phyloP scores from a whole-genome alignment of 92 coral and sea anemone species.

The Desmophyllum pertusum region DNA sequence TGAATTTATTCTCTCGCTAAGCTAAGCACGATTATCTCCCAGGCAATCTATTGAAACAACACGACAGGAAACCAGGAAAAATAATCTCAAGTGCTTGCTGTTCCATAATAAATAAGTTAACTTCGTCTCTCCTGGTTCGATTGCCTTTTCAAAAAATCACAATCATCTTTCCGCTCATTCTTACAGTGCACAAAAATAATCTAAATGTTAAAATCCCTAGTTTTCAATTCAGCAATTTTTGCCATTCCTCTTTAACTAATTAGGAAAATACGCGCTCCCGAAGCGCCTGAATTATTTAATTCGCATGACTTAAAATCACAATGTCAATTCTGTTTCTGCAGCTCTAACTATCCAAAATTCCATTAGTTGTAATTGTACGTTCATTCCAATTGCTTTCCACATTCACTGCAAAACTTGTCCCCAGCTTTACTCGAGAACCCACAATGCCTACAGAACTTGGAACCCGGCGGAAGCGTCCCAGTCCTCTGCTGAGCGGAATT shows the following conservation, averaged over 20 bases:
- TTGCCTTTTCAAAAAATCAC: neutral
- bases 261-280: neutral
- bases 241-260: neutral
- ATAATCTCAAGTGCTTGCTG: too few relatives aligned
- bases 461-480: constrained; percentile 20
- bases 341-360: neutral
- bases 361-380: neutral
- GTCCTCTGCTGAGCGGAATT: constrained; percentile 62
- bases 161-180: neutral
- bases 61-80: too few relatives aligned
- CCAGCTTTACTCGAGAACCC: constrained; percentile 72
- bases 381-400: constrained; percentile 80
- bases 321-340: neutral
- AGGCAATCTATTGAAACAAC: too few relatives aligned
- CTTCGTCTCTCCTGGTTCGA: too few relatives aligned
- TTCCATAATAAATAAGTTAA: too few relatives aligned
- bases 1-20: too few relatives aligned
- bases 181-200: neutral
- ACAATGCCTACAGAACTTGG: constrained; percentile 73
- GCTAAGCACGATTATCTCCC: too few relatives aligned
- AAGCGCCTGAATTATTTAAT: neutral
- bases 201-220: neutral
- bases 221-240: neutral
- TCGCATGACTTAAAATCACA: neutral
- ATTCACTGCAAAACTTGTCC: constrained; percentile 96